A percentile compares a stretch with the other conserved stretches of the same genome.
Evolutionary conservation across 2,113 vertebrate species (phyloP).

Genomic region (Istiophorus platypterus): DNA sequence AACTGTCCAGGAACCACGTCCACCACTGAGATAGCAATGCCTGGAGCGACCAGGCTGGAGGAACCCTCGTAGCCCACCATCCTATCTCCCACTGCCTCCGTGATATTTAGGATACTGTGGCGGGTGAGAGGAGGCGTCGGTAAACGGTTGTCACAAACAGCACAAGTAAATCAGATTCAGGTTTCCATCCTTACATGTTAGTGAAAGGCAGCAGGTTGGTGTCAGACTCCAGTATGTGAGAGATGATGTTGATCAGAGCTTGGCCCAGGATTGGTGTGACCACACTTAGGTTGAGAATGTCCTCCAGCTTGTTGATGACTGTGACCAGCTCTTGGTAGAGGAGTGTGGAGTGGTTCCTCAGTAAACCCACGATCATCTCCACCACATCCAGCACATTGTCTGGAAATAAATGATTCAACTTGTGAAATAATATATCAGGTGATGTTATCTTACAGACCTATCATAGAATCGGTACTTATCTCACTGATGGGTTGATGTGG

Average conservation of each 20-base stretch:
- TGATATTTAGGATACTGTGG: conserved; percentile 88
- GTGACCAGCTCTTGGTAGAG: conserved; percentile 72
- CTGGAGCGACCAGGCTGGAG: conserved; percentile 71
- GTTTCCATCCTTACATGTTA: conserved; percentile 73
- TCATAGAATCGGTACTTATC: not conserved
- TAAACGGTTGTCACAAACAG: not conserved
- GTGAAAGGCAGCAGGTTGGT: conserved; percentile 81
- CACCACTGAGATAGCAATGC: conserved; percentile 84
- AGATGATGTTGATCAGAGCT: conserved; percentile 80
- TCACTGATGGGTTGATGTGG: not conserved
- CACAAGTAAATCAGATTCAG: not conserved
- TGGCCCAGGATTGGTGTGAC: conserved; percentile 75
- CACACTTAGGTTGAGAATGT: conserved; percentile 55
- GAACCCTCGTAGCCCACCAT: conserved; percentile 80
- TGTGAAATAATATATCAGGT: not conserved
- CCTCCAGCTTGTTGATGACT: conserved; percentile 78
- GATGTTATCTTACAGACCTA: not conserved
- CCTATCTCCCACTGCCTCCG: conserved; percentile 86
- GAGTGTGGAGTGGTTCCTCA: conserved; percentile 61
- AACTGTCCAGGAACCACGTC: conserved; percentile 77
- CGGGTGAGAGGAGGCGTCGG: not conserved
- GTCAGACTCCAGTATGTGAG: conserved; percentile 78
- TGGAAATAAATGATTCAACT: conserved; percentile 38
- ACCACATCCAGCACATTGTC: conserved; percentile 79
- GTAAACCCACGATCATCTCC: conserved; percentile 74